Evolutionary conservation across 2,888 invertebrate genomes (phyloP), one percentile per base, ranked within the genome.

Genomic region (Patella caerulea): DNA sequence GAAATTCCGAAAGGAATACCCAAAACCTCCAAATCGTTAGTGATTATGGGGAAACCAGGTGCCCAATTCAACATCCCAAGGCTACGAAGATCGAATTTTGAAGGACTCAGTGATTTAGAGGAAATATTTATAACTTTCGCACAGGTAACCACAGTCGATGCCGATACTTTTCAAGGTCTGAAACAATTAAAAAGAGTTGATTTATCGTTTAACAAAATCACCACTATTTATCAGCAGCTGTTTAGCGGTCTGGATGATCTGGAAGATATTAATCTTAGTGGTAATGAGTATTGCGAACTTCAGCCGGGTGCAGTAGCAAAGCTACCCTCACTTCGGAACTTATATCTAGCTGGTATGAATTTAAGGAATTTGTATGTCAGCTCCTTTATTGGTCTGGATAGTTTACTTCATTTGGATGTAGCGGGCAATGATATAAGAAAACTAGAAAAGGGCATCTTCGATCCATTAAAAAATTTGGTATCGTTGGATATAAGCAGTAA

Each of bases 401-500:
- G 80, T 15, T 71, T 86, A 56, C 76, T 78, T 54, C 76, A 79
- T 34, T 72, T 86, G 65, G 83, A 83, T 79, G 71, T 86, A 12
- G 79, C 83, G 72, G 78, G 80, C 7, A 83, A 85, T 53, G 75
- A 78, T 17, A 54, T 86, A 11, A 74, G 78, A 17, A 70, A 74
- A 15, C 54, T 85, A 29, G 77, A 74, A 24, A 79, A 79, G 14
- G 77, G 79, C 34, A 56, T 83, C 5, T 78, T 86, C 34, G 34
- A 72, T 12, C 81, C 82, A 15, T 72, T 86, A 3, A 53, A 75
- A 14, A 34, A n/a, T 4, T 65, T 86, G 9, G 45, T 77, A 65
- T 78, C 78, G 5, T 72, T 86, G 59, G 86, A 86, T 73, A 65
- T 86, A 14, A 82, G 79, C 24, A 77, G 77, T 56, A 86, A 86